These are phyloP conservation scores for Cotesia glomerata DNA, from an alignment of 1,140 invertebrate species.

Conservation along the genomic window DNA sequence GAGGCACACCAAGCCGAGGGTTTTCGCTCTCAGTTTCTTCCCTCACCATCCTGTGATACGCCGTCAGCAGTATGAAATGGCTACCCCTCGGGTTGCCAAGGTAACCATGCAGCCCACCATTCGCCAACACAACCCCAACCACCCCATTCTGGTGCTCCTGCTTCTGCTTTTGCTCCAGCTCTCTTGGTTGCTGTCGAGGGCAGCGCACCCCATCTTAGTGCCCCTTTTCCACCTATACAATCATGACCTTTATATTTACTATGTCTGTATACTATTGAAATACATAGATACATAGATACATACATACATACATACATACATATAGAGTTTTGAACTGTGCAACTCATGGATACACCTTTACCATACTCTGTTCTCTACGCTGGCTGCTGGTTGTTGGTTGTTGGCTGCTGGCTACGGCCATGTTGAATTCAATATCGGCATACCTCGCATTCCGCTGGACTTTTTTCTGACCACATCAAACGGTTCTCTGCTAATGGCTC, in stretches of 20 bases:
- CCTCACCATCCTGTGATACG: slow-evolving; percentile 45
- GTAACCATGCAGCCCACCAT: slow-evolving; percentile 59
- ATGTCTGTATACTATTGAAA: slow-evolving; percentile 3
- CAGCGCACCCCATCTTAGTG: slow-evolving; percentile 27
- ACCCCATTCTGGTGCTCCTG: slow-evolving; percentile 27
- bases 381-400: no score
- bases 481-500: background rate
- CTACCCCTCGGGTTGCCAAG: slow-evolving; percentile 58
- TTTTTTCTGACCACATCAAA: slow-evolving; percentile 7
- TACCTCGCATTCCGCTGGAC: slow-evolving; percentile 53
- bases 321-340: slow-evolving; percentile 1
- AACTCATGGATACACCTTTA: slow-evolving; percentile 13
- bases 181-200: slow-evolving; percentile 32
- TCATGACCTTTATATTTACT: background rate
- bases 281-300: background rate
- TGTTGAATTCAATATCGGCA: slow-evolving; percentile 65
- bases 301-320: background rate
- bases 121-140: slow-evolving; percentile 34
- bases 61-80: slow-evolving; percentile 59
- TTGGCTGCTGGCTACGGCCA: slow-evolving; percentile 51
- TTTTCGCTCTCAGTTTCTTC: slow-evolving; percentile 37
- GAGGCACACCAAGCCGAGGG: slow-evolving; percentile 43
- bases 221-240: background rate
- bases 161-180: slow-evolving; percentile 24
- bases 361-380: slow-evolving; percentile 30